These are phyloP conservation scores for Morus bassanus DNA, from an alignment of 2,797 vertebrate species.

Conservation along the genomic window DNA sequence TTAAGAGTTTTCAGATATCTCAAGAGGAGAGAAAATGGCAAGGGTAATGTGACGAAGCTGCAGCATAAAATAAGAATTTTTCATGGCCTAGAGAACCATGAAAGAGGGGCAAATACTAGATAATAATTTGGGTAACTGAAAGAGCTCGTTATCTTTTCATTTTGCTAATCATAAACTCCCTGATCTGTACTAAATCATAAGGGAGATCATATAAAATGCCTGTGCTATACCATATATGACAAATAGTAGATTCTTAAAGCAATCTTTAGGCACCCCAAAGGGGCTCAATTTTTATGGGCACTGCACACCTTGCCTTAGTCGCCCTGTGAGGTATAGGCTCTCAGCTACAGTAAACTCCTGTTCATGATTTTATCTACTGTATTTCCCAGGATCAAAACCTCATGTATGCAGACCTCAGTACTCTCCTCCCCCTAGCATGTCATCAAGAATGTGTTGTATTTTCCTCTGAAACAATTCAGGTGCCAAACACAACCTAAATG, in stretches of 20 bases:
- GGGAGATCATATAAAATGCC: not conserved
- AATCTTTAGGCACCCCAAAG: not conserved
- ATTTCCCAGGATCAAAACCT: not conserved
- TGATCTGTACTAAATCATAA: not conserved
- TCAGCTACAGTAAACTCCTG: not conserved
- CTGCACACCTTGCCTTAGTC: fast-evolving
- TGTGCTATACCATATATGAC: not conserved
- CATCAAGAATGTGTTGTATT: not conserved
- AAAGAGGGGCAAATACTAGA: not conserved
- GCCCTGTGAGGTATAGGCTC: not conserved
- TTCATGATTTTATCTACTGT: not conserved
- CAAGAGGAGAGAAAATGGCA: not conserved
- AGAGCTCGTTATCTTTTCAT: not conserved
- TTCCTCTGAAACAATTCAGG: not conserved
- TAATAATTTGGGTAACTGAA: not conserved
- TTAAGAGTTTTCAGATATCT: not conserved
- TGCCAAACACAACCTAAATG: conserved; percentile 31
- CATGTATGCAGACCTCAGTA: not conserved
- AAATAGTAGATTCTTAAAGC: not conserved
- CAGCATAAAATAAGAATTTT: not conserved
- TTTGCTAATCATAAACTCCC: not conserved
- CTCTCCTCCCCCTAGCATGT: not conserved
- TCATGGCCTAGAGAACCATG: not conserved
- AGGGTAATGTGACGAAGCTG: not conserved
- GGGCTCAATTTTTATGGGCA: not conserved